Base-by-base conservation (phyloP, 2,888 invertebrate species). In the Argyra leucocephala region DNA sequence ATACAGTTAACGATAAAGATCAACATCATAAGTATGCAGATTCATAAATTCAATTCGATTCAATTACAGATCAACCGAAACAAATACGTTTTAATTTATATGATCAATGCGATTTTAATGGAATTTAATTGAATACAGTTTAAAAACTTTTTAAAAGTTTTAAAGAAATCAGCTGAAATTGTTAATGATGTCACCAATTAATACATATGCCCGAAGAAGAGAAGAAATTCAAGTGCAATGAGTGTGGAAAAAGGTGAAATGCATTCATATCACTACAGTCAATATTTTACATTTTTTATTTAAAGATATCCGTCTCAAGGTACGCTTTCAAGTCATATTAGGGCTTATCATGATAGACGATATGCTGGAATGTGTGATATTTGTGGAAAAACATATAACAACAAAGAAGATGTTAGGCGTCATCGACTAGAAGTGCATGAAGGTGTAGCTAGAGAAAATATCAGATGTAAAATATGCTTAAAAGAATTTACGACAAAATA, bases 321-420 rank as follows among this genome's bases (percentile, higher is more conserved):
- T 2, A 48, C 2, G 12, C 18, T 48, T 12, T 12, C 9, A 18
- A 12, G 2, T 6, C 48, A 48, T 48, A 48, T 48, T 48, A 9
- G 18, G 18, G 1, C 18, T 1, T 9, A 12, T 18, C 48, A 48
- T 5, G 48, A 48, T 18, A 15, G 18, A 48, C 58, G 12, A 10
- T 58, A 22, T 58, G 58, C 58, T 58, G 22, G 58, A 67, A 72
- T 74, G 3, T 79, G 79, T 69, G 73, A 71, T 48, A 70, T 76
- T 5, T 79, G 79, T 60, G 76, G 76, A 48, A 79, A 79, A 67
- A 22, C 22, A 3, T 58, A 58, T 21, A 22, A 22, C 12, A 22
- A 58, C 3, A 21, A 21, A 22, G 58, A 6, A 3, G 58, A 58
- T 5, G 6, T 58, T 6, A 10, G 7, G 3, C 5, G 12, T 4